Evolutionary conservation across 1,140 invertebrate genomes (phyloP).

Genomic region (Cepaea nemoralis): DNA sequence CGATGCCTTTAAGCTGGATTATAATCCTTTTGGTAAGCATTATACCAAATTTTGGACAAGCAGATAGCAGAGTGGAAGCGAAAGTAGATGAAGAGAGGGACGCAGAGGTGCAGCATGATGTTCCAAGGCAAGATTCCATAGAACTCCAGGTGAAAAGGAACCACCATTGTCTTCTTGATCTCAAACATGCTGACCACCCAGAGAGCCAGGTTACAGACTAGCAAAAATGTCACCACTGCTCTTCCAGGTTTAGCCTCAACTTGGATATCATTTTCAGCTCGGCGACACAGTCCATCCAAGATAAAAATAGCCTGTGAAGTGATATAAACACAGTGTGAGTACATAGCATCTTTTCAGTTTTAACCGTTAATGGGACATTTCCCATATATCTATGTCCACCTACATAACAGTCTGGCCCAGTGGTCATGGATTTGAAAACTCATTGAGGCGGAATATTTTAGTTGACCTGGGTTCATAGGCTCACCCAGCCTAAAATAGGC

Average conservation of each 20-base stretch:
- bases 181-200: conserved; percentile 92
- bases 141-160: conserved; percentile 78
- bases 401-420: too few relatives aligned
- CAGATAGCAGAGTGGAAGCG: conserved; percentile 96
- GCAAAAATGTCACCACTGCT: conserved; percentile 83
- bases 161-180: conserved; percentile 78
- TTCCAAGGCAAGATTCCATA: conserved; percentile 98
- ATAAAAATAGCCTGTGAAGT: conserved; percentile 90
- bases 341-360: too few relatives aligned
- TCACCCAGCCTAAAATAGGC: too few relatives aligned
- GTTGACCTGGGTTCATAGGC: too few relatives aligned
- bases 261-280: conserved; percentile 63
- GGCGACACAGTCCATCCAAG: conserved; percentile 83
- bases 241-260: conserved; percentile 79
- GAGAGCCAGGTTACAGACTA: conserved; percentile 84
- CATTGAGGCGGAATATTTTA: too few relatives aligned
- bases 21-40: conserved; percentile 79
- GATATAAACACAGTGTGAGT: neutral
- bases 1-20: conserved; percentile 18
- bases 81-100: conserved; percentile 96
- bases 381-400: too few relatives aligned
- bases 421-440: too few relatives aligned
- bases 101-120: conserved; percentile 94
- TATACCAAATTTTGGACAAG: conserved; percentile 97
- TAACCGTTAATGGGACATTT: too few relatives aligned